Conservation (phyloP, 2,113 vertebrate genomes). For the Tor tambroides region DNA sequence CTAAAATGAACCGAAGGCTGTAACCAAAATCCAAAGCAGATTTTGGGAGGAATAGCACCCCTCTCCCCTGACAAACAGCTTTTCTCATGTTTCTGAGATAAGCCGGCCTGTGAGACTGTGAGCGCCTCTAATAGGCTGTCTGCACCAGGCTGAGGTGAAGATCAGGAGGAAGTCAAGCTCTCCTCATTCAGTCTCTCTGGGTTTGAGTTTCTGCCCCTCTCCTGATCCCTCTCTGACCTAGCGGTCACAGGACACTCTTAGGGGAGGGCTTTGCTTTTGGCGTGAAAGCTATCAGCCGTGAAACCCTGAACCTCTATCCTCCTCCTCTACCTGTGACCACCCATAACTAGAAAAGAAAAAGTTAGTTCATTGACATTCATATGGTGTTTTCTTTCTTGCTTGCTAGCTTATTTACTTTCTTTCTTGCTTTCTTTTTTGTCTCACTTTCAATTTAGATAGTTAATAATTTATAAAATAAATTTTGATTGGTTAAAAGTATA, state of each 20-base stretch:
- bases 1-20: not conserved
- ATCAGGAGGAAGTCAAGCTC: slow-evolving; percentile 33
- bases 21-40: slow-evolving; percentile 31
- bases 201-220: slow-evolving; percentile 51
- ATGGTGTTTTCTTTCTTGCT: not conserved
- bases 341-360: slow-evolving; percentile 20
- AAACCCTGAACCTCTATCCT: slow-evolving; percentile 33
- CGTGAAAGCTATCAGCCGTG: slow-evolving; percentile 36
- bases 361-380: not conserved
- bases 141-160: slow-evolving; percentile 14
- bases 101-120: slow-evolving; percentile 41
- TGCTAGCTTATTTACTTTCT: not conserved
- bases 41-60: slow-evolving; percentile 11
- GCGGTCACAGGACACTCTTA: slow-evolving; percentile 33
- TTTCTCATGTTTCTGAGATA: slow-evolving; percentile 49
- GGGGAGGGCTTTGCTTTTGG: slow-evolving; percentile 20
- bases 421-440: not conserved
- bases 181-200: slow-evolving; percentile 40
- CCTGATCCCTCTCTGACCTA: slow-evolving; percentile 51
- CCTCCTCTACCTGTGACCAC: slow-evolving; percentile 36
- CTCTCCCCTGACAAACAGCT: slow-evolving; percentile 60
- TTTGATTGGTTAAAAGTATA: slow-evolving; percentile 2
- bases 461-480: too few relatives aligned
- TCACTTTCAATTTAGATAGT: too few relatives aligned
- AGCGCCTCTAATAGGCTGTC: slow-evolving; percentile 6